phyloP scores from a whole-genome alignment of 2,888 invertebrate species.

The Nineta flava region DNA sequence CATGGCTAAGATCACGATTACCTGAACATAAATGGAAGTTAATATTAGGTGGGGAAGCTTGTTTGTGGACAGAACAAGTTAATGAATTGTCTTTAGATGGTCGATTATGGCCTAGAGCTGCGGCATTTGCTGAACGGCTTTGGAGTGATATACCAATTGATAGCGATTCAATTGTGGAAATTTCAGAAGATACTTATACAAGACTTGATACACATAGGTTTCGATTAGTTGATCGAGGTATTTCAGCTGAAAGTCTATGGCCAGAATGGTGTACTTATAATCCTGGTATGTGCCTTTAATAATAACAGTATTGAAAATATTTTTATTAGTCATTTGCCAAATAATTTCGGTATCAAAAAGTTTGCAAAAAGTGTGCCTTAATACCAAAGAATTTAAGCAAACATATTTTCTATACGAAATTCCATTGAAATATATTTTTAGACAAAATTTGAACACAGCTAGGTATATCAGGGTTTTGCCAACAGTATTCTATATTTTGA shows the following conservation, averaged over 20 bases:
- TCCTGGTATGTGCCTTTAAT: constrained; percentile 51
- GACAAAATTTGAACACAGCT: not conserved
- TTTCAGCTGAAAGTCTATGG: constrained; percentile 56
- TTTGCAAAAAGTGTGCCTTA: not conserved
- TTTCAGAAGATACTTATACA: constrained; percentile 48
- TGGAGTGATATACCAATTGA: constrained; percentile 47
- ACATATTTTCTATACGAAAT: not conserved
- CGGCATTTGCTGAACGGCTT: constrained; percentile 66
- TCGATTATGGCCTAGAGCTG: constrained; percentile 68
- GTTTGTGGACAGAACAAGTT: constrained; percentile 74
- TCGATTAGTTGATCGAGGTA: constrained; percentile 42
- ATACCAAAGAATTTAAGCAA: not conserved
- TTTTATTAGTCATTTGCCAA: no score
- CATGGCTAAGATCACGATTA: constrained; percentile 41
- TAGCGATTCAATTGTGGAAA: constrained; percentile 16
- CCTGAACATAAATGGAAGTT: constrained; percentile 21
- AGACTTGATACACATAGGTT: constrained; percentile 50
- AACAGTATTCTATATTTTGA: no score
- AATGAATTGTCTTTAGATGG: constrained; percentile 57
- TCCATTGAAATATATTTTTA: not conserved
- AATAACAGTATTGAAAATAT: no score
- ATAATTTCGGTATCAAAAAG: not conserved
- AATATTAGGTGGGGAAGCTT: constrained; percentile 61
- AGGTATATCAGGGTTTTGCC: no score
- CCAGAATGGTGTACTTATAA: constrained; percentile 64